Conservation (phyloP, 2,797 vertebrate species). For the Liasis olivaceus region DNA sequence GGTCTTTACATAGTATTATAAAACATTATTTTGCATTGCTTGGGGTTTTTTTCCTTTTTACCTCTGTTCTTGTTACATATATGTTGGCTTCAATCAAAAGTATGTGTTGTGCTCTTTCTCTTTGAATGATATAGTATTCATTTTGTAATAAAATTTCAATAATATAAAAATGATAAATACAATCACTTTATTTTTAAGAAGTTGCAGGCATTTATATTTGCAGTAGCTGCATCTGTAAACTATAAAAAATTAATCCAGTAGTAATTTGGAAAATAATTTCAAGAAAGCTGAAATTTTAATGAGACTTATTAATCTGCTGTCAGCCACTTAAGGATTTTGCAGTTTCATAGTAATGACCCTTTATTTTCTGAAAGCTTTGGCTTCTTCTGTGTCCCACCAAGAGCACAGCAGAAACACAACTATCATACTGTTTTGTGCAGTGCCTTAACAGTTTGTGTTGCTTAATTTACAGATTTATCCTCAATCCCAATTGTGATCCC, state of each 20-base stretch:
- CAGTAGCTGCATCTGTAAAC: neutral
- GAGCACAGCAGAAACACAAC: slow-evolving; percentile 20
- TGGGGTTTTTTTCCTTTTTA: neutral
- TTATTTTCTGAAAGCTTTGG: slow-evolving; percentile 14
- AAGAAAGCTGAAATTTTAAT: slow-evolving; percentile 23
- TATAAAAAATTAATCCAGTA: slow-evolving; percentile 35
- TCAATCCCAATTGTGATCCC: slow-evolving; percentile 18
- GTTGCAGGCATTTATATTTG: neutral
- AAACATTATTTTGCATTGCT: slow-evolving; percentile 22
- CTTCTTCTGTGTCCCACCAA: neutral
- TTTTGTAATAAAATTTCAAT: neutral
- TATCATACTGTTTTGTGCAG: slow-evolving; percentile 20
- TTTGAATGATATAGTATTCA: neutral
- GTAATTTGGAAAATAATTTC: slow-evolving; percentile 24
- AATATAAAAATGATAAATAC: neutral
- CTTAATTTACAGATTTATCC: slow-evolving; percentile 23
- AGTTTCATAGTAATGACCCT: slow-evolving; percentile 20
- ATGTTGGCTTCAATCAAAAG: neutral
- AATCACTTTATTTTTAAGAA: neutral
- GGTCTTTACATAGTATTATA: slow-evolving; percentile 57
- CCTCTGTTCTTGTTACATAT: neutral
- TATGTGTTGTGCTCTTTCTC: too few species aligned
- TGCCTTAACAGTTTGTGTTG: slow-evolving; percentile 34
- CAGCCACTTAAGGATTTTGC: slow-evolving; percentile 18
- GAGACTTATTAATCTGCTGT: slow-evolving; percentile 9